Evolutionary conservation across 2,797 vertebrate species (phyloP).

Genomic region (Danio choprae): DNA sequence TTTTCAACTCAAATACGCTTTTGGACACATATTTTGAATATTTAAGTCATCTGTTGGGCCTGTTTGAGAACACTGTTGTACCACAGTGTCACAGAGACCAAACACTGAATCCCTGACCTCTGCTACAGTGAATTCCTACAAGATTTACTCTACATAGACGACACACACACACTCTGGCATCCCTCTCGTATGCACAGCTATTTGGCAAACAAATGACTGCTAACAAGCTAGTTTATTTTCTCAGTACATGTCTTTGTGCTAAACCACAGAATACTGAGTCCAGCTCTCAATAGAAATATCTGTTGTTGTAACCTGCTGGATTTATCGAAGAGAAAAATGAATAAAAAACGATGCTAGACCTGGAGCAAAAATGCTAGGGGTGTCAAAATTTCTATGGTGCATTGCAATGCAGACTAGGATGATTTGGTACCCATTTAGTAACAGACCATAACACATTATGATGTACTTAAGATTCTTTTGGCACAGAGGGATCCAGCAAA

Average conservation of each 20-base stretch:
- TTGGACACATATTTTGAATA: constrained; percentile 51
- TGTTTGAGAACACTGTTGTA: constrained; percentile 32
- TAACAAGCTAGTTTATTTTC: constrained; percentile 38
- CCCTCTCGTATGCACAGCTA: constrained; percentile 16
- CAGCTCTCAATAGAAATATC: no score
- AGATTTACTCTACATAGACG: constrained; percentile 29
- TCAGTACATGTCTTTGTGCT: constrained; percentile 25
- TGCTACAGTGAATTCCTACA: constrained; percentile 18
- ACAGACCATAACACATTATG: no score
- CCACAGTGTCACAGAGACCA: constrained; percentile 41
- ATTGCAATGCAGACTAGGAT: no score
- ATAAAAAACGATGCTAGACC: no score
- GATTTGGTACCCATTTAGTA: no score
- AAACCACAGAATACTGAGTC: not conserved
- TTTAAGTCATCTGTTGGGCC: constrained; percentile 40
- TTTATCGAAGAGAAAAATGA: no score
- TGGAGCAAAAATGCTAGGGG: no score
- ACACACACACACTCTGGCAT: constrained; percentile 18
- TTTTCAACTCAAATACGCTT: constrained; percentile 38
- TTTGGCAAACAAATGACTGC: constrained; percentile 16
- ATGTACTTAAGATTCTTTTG: no score
- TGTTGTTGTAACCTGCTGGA: no score
- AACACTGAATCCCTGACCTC: constrained; percentile 25
- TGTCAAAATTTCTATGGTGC: no score
- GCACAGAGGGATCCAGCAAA: no score